Percentiles rank a stretch among this genome's conserved stretches.
Conservation (phyloP, 2,888 invertebrate genomes). For the Entomobrya multifasciata region DNA sequence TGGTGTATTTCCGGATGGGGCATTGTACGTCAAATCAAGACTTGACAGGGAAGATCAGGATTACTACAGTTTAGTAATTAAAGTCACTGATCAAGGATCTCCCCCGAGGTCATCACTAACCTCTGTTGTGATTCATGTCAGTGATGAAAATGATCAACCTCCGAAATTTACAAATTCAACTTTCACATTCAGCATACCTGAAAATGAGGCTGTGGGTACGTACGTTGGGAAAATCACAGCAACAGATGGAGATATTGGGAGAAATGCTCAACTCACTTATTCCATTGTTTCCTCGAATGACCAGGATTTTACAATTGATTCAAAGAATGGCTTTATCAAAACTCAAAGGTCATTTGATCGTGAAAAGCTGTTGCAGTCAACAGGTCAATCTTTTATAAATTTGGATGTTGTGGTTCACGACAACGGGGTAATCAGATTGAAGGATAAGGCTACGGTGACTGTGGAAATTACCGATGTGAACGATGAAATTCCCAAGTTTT, state of each 20-base stretch:
- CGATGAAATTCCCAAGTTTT: conserved; percentile 93
- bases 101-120: conserved; percentile 91
- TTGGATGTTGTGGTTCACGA: conserved; percentile 93
- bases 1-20: conserved; percentile 97
- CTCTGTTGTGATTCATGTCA: conserved; percentile 94
- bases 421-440: conserved; percentile 87
- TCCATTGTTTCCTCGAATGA: conserved; percentile 85
- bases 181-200: conserved; percentile 93
- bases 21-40: conserved; percentile 91
- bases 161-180: conserved; percentile 95
- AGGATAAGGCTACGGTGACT: conserved; percentile 93
- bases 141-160: conserved; percentile 98
- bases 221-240: conserved; percentile 96
- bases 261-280: conserved; percentile 94
- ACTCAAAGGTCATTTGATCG: conserved; percentile 93
- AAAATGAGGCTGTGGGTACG: conserved; percentile 93
- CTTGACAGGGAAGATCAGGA: conserved; percentile 95
- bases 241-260: conserved; percentile 93
- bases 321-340: conserved; percentile 94
- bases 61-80: conserved; percentile 93
- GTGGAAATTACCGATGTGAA: conserved; percentile 95
- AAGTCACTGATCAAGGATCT: conserved; percentile 90
- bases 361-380: conserved; percentile 89
- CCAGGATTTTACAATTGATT: conserved; percentile 91
- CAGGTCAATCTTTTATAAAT: conserved; percentile 90